Percentiles rank a stretch among this genome's conserved stretches.
phyloP scores from a whole-genome alignment of 1,140 invertebrate species.

The Globodera rostochiensis region DNA sequence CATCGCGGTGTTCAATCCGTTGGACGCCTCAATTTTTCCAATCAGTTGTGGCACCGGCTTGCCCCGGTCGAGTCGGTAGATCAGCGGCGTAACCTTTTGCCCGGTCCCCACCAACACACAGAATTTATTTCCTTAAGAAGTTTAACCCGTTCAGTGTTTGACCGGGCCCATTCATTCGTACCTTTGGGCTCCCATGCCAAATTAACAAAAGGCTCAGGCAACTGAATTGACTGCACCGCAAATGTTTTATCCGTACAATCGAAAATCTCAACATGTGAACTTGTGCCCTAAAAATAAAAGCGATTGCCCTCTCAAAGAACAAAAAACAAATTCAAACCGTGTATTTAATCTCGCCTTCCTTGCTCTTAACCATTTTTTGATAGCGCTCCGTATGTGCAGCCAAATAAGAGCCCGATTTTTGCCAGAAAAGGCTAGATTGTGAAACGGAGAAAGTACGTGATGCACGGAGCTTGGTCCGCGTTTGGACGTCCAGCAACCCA shows the following conservation, averaged over 20 bases:
- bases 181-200: conserved; percentile 98
- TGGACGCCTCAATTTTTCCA: conserved; percentile 61
- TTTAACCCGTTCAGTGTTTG: not conserved
- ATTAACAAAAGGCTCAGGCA: conserved; percentile 77
- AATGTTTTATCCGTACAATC: conserved; percentile 87
- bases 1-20: conserved; percentile 56
- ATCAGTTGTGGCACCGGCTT: conserved; percentile 57
- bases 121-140: conserved; percentile 59
- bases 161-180: conserved; percentile 56
- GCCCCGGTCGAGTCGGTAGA: conserved; percentile 57
- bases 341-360: conserved; percentile 80
- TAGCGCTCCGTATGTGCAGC: conserved; percentile 98
- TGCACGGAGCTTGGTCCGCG: conserved; percentile 84
- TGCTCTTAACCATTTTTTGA: conserved; percentile 86
- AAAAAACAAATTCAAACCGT: conserved; percentile 69
- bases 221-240: conserved; percentile 84
- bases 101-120: conserved; percentile 56
- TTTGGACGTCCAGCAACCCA: conserved; percentile 67
- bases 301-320: not conserved
- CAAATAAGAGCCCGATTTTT: conserved; percentile 93
- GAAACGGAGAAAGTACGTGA: conserved; percentile 97
- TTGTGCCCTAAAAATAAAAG: conserved; percentile 78
- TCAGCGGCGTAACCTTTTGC: conserved; percentile 57
- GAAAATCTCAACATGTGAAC: conserved; percentile 98
- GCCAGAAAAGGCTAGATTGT: conserved; percentile 98